Base-by-base conservation (phyloP, 1,140 invertebrate species). In the Papilio xuthus region DNA sequence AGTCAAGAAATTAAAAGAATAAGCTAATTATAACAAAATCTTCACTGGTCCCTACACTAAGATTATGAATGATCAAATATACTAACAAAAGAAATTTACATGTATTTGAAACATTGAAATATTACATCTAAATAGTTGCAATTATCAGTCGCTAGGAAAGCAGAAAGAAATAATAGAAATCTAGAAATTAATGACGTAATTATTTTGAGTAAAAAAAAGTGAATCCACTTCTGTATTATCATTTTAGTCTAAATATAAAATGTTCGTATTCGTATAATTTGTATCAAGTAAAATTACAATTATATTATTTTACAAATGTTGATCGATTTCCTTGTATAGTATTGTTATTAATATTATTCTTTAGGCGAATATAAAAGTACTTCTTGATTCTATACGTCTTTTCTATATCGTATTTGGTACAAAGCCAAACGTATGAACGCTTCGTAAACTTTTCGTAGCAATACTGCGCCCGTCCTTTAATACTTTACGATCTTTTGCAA, bases 401-500 rank as follows among this genome's bases (percentile, higher is more conserved):
- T 1, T 71, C 28, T 72, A 67, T 70, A 44, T 47, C 37, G 44
- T 73, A 73, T 73, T 50, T 73, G 71, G 71, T 73, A 73, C 42
- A 47, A 73, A 73, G 71, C 71, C 71, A 44, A 72, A n/a, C 47
- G 70, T 60, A 23, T n/a, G 44, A 73, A 73, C 26, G 70, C 37
- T 72, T 72, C 10, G 70, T 72, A 60, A 60, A 60, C 23, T 60
- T 26, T 44, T 20, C 37, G 41, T 37, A 26, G 28, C 28, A 44
- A 20, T 72, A 72, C 70, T 72, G 70, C 37, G 37, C 41, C 41
- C 42, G 3, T 23, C 44, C 50, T 47, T 26, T 73, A n/a, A 76
- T 76, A 76, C 37, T 63, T 76, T 63, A 76, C 53, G 74, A 76
- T 63, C 56, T 23, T 60, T 76, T 76, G 74, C 50, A 76, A 76